Percentiles rank a stretch among this genome's conserved stretches.
Conservation (phyloP, 2,113 vertebrate species). For the Zapornia atra region DNA sequence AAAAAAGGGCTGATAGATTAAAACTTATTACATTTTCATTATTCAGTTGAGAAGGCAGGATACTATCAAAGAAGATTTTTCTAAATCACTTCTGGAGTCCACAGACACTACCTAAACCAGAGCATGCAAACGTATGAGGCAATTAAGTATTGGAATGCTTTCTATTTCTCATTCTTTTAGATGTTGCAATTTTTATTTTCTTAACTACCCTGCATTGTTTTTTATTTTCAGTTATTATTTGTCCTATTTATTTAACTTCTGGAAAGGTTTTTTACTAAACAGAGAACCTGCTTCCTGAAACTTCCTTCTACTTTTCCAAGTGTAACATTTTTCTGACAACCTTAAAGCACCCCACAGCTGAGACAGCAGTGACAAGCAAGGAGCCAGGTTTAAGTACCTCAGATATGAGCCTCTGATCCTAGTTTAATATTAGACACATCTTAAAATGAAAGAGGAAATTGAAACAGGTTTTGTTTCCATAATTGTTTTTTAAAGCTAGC, state of each 20-base stretch:
- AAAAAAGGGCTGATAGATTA: not conserved
- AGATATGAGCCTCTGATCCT: conserved; percentile 31
- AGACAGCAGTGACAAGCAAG: not conserved
- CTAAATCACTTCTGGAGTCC: not conserved
- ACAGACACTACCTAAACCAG: not conserved
- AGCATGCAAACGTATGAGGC: not conserved
- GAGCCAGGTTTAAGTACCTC: not conserved
- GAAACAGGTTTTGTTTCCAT: conserved; percentile 39
- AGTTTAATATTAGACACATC: conserved; percentile 50
- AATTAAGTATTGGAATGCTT: not conserved
- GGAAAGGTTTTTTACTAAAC: not conserved
- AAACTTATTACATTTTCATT: not conserved
- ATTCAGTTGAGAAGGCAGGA: not conserved
- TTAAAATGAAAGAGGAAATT: conserved; percentile 53
- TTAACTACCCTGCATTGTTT: not conserved
- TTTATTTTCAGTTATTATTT: not conserved
- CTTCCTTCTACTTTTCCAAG: not conserved
- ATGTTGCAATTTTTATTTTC: not conserved
- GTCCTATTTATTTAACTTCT: not conserved
- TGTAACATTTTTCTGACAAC: not conserved
- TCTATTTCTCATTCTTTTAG: not conserved
- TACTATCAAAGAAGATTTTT: not conserved
- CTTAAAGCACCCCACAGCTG: conserved; percentile 23
- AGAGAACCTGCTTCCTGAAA: not conserved
- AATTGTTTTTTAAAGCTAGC: conserved; percentile 50